Conservation (phyloP, 2,113 vertebrate species). For the Rattus rattus region DNA sequence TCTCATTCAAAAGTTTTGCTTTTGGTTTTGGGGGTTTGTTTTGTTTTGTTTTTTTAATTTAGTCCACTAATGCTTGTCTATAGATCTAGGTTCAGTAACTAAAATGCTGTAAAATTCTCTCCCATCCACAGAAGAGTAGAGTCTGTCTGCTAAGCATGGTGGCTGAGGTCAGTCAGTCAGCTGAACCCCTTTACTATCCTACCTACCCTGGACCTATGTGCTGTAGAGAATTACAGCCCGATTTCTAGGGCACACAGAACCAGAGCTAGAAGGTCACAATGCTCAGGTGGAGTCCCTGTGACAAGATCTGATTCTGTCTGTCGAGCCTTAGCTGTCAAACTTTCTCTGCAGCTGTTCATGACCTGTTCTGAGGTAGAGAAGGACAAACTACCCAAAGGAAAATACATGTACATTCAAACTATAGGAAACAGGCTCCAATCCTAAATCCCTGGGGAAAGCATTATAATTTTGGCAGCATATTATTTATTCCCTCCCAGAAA, state of each 20-base stretch:
- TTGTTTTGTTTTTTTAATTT: conserved; percentile 72
- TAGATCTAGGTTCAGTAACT: conserved; percentile 68
- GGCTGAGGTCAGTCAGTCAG: not conserved
- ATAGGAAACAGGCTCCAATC: conserved; percentile 12
- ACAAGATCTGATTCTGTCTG: not conserved
- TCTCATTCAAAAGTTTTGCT: conserved; percentile 63
- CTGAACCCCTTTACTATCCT: not conserved
- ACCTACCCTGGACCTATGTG: not conserved
- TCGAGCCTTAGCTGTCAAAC: not conserved
- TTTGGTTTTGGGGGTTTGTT: conserved; percentile 42
- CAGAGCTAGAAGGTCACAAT: not conserved
- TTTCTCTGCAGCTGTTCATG: not conserved
- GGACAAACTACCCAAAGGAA: conserved; percentile 1
- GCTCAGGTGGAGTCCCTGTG: not conserved
- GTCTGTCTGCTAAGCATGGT: not conserved
- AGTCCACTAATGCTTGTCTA: conserved; percentile 6
- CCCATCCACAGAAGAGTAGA: conserved; percentile 44
- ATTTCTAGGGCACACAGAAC: not conserved
- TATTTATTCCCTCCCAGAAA: conserved; percentile 54
- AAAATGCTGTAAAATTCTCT: conserved; percentile 66
- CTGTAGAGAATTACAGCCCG: not conserved
- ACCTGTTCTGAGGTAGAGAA: conserved; percentile 2
- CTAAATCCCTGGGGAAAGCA: not conserved
- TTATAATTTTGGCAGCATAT: conserved; percentile 1
- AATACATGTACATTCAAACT: not conserved